Percentiles rank a stretch among this genome's conserved stretches.
phyloP scores from a whole-genome alignment of 1,140 invertebrate genomes.

The Notospermus geniculatus region DNA sequence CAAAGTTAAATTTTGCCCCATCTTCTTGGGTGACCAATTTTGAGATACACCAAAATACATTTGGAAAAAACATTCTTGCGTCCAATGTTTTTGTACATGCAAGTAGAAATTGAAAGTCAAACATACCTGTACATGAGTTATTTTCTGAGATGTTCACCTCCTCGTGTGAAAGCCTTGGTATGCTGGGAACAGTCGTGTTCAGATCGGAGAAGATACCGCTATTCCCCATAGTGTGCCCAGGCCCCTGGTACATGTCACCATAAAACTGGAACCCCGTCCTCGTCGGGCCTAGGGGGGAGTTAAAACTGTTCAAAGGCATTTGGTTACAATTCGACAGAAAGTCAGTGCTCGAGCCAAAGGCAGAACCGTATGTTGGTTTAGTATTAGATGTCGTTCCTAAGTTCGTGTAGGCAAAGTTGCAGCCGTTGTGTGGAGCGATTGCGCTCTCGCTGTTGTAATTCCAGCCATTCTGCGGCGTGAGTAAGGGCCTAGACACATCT shows the following conservation, averaged over 20 bases:
- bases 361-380: constrained; percentile 34
- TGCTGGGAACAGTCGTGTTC: constrained; percentile 8
- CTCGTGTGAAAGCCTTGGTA: constrained; percentile 9
- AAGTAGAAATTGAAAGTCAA: no score
- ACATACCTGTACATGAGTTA: no score
- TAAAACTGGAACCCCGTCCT: constrained; percentile 16
- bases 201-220: constrained; percentile 16
- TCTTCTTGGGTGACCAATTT: no score
- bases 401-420: constrained; percentile 47
- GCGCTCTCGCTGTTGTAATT: constrained; percentile 34
- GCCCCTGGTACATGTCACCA: constrained; percentile 17
- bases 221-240: constrained; percentile 3
- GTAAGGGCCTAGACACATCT: constrained; percentile 25
- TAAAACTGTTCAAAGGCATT: constrained; percentile 39
- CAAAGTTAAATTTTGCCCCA: no score
- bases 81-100: no score
- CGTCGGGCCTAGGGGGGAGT: background rate
- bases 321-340: constrained; percentile 48
- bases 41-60: no score
- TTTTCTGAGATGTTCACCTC: background rate
- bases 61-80: no score
- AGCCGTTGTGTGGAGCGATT: constrained; percentile 40
- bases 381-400: constrained; percentile 45
- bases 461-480: constrained; percentile 27
- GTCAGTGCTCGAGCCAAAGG: constrained; percentile 27